These are phyloP conservation scores for Cossypha dichroa DNA, from an alignment of 2,797 vertebrate species.

Conservation along the genomic window DNA sequence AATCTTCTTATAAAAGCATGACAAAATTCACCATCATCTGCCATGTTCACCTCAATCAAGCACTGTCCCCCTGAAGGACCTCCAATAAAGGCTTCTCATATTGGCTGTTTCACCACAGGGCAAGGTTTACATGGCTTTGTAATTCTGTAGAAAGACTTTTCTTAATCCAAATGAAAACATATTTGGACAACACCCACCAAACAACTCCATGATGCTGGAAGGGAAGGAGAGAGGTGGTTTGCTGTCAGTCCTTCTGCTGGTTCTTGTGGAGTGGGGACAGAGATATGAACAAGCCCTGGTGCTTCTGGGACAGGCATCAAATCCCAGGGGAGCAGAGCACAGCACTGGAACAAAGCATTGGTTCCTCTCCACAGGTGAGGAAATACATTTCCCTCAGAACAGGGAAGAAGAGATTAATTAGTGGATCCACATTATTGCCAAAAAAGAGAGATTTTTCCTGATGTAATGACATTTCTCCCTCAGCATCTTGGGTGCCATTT, in stretches of 20 bases:
- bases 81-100: not conserved
- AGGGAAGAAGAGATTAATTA: not conserved
- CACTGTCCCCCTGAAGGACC: accelerated
- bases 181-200: not conserved
- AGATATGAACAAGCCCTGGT: accelerated
- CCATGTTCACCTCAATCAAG: not conserved
- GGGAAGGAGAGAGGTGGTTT: not conserved
- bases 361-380: not conserved
- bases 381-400: not conserved
- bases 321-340: not conserved
- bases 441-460: not conserved
- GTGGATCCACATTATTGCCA: not conserved
- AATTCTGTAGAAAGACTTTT: not conserved
- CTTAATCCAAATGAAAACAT: not conserved
- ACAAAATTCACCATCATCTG: not conserved
- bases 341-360: accelerated
- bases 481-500: not conserved
- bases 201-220: not conserved
- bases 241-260: not conserved
- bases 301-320: not conserved
- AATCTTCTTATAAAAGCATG: accelerated
- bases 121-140: accelerated
- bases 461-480: not conserved
- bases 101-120: not conserved
- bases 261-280: accelerated